Conservation (phyloP, 2,113 vertebrate species). For the Entelurus aequoreus region DNA sequence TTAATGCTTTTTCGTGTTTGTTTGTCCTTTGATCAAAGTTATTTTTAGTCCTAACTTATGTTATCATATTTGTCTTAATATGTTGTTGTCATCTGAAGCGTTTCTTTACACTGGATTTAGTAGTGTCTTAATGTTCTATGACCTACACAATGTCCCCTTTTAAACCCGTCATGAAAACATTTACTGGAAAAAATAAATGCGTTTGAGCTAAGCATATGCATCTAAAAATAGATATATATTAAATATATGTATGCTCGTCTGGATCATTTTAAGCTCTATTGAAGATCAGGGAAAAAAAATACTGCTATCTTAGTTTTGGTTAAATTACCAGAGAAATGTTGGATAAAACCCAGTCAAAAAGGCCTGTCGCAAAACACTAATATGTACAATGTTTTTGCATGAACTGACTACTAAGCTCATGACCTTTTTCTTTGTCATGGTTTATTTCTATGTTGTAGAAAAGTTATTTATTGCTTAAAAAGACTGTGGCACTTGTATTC, state of each 20-base stretch:
- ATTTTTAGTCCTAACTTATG: neutral
- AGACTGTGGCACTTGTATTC: conserved; percentile 17
- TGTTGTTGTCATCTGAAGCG: conserved; percentile 12
- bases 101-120: conserved; percentile 47
- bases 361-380: neutral
- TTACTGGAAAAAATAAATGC: neutral
- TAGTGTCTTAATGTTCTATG: conserved; percentile 20
- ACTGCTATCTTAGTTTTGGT: neutral
- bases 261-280: neutral
- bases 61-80: neutral
- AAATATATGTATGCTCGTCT: neutral
- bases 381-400: conserved; percentile 9
- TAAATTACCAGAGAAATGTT: neutral
- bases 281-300: neutral
- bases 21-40: neutral
- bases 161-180: neutral
- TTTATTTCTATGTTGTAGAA: conserved; percentile 24
- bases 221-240: conserved; percentile 6
- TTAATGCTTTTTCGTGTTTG: neutral
- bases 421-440: conserved; percentile 16
- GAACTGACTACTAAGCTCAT: conserved; percentile 15
- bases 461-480: conserved; percentile 12
- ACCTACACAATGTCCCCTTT: neutral
- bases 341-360: neutral
- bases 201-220: neutral